Evolutionary conservation across 2,113 vertebrate genomes (phyloP).

Genomic region (Capreolus pygargus): DNA sequence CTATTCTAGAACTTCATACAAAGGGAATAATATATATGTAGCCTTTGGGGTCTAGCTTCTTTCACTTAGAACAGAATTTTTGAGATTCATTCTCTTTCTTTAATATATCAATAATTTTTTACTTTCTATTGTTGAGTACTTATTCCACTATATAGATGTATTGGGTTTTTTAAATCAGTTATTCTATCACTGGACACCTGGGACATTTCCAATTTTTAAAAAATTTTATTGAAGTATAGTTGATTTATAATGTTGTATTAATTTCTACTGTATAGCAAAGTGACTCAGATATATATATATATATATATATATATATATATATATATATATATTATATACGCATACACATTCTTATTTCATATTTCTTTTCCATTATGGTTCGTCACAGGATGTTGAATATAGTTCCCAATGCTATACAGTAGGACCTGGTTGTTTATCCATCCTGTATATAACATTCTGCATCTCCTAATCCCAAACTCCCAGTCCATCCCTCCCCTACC

Average conservation of each 20-base stretch:
- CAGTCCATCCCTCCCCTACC: not conserved
- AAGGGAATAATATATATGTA: not conserved
- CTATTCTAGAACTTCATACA: not conserved
- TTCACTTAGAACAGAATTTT: conserved; percentile 3
- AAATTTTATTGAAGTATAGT: not conserved
- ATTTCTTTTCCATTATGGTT: not conserved
- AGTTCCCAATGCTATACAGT: not conserved
- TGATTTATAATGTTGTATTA: not conserved
- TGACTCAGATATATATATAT: not conserved
- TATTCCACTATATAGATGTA: not conserved
- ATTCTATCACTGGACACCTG: not conserved
- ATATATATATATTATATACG: fast-evolving
- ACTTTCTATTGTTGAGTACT: not conserved
- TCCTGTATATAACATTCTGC: not conserved
- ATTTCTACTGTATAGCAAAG: not conserved
- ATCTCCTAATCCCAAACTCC: not conserved
- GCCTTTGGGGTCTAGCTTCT: not conserved
- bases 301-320: not conserved
- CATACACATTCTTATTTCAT: not conserved
- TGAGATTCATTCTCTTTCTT: not conserved
- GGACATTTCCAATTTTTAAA: not conserved
- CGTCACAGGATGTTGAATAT: not conserved
- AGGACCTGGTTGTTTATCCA: not conserved
- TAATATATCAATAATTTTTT: not conserved
- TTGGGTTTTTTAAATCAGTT: not conserved